A percentile compares a stretch with the other conserved stretches of the same genome.
phyloP scores from a whole-genome alignment of 2,797 vertebrate genomes.

The Etheostoma perlongum region DNA sequence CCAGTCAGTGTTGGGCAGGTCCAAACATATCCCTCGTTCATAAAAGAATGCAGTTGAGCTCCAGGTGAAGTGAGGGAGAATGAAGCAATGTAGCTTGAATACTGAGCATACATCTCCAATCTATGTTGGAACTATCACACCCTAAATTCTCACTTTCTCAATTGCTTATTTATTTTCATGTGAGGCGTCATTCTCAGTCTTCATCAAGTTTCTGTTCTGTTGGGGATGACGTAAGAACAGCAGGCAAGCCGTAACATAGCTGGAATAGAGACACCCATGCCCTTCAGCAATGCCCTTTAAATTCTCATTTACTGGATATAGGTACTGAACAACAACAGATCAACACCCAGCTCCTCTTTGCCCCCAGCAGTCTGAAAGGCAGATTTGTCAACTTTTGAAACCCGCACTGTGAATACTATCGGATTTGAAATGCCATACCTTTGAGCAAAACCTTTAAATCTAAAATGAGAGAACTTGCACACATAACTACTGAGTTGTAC shows the following conservation, averaged over 20 bases:
- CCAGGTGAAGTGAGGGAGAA: slow-evolving; percentile 34
- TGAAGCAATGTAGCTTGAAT: slow-evolving; percentile 29
- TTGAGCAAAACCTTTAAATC: slow-evolving; percentile 29
- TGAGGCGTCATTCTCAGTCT: not conserved
- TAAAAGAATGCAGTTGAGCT: slow-evolving; percentile 65
- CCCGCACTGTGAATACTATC: slow-evolving; percentile 14
- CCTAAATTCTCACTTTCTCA: slow-evolving; percentile 22
- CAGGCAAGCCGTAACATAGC: slow-evolving; percentile 37
- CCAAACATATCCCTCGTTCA: slow-evolving; percentile 66
- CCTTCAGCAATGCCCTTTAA: slow-evolving; percentile 33
- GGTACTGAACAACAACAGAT: slow-evolving; percentile 39
- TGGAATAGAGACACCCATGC: slow-evolving; percentile 19
- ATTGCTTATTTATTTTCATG: not conserved
- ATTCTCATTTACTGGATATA: slow-evolving; percentile 36
- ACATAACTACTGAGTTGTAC: slow-evolving; percentile 33
- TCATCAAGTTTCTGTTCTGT: slow-evolving; percentile 17
- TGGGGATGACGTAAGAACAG: slow-evolving; percentile 16
- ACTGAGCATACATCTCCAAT: slow-evolving; percentile 21
- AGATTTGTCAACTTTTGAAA: slow-evolving; percentile 39
- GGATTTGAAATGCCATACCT: not conserved
- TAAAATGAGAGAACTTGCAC: slow-evolving; percentile 18
- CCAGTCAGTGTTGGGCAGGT: slow-evolving; percentile 61
- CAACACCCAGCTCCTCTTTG: slow-evolving; percentile 9
- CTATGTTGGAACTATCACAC: not conserved
- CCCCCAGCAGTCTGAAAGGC: slow-evolving; percentile 2